Conservation (phyloP, 2,113 vertebrate genomes). For the Lepus europaeus region DNA sequence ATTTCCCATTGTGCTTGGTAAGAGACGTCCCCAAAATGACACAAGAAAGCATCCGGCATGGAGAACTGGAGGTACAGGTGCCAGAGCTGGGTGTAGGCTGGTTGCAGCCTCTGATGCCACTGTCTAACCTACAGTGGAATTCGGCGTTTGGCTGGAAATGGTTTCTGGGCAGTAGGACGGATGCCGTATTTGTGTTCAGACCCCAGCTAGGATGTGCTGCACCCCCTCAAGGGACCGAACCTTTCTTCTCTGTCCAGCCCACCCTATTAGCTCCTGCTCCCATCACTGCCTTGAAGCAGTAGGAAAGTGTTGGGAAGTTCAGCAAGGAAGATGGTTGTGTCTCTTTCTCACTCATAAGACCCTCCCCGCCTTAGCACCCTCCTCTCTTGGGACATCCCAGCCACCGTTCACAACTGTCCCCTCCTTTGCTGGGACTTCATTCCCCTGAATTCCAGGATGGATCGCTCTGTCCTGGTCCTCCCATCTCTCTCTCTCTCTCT, state of each 20-base stretch:
- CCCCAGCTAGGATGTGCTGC: background rate
- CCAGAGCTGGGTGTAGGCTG: background rate
- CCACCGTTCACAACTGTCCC: background rate
- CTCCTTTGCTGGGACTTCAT: background rate
- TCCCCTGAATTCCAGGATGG: background rate
- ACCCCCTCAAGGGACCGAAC: background rate
- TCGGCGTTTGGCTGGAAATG: background rate
- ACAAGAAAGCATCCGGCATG: no score
- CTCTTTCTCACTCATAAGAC: background rate
- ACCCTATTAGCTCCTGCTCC: background rate
- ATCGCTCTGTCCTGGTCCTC: background rate
- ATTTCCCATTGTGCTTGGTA: background rate
- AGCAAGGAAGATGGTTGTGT: background rate
- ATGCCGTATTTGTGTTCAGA: no score
- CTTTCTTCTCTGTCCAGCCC: background rate
- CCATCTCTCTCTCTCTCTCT: background rate
- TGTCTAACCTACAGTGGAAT: background rate
- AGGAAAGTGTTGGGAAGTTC: background rate
- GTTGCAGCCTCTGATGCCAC: rapidly evolving
- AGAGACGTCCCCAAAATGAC: background rate
- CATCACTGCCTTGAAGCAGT: background rate
- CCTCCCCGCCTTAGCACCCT: background rate
- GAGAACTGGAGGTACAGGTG: background rate
- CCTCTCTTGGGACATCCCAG: background rate
- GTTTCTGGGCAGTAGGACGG: background rate